These are phyloP conservation scores for Saguinus midas DNA, from an alignment of 2,113 vertebrate species.

Conservation along the genomic window DNA sequence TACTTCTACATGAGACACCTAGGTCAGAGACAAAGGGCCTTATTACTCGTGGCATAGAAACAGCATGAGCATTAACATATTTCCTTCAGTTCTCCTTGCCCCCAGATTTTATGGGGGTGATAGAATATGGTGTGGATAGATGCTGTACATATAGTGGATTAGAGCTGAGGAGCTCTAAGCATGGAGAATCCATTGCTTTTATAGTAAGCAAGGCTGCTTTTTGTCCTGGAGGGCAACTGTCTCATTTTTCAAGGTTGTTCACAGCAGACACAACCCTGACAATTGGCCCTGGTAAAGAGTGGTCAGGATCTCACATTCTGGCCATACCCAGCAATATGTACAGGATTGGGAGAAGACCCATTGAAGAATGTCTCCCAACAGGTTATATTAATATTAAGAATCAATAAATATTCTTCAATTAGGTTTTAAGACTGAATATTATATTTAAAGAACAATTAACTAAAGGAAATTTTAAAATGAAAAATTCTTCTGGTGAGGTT, in stretches of 20 bases:
- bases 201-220: neutral
- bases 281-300: neutral
- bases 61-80: neutral
- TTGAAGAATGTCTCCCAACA: neutral
- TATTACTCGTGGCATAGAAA: neutral
- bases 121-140: too few species aligned
- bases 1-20: neutral
- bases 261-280: neutral
- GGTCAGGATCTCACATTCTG: neutral
- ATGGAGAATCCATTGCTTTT: neutral
- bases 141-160: neutral
- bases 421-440: neutral
- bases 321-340: neutral
- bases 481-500: neutral
- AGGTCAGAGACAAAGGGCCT: neutral
- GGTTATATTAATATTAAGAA: neutral
- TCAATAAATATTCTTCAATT: neutral
- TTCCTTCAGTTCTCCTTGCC: neutral
- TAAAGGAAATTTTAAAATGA: neutral
- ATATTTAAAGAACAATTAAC: constrained; percentile 2
- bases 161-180: neutral
- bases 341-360: neutral
- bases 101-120: neutral
- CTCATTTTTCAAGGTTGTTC: neutral
- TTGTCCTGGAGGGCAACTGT: neutral